Conservation (phyloP, 2,888 invertebrate species). For the Chloroclysta siterata region DNA sequence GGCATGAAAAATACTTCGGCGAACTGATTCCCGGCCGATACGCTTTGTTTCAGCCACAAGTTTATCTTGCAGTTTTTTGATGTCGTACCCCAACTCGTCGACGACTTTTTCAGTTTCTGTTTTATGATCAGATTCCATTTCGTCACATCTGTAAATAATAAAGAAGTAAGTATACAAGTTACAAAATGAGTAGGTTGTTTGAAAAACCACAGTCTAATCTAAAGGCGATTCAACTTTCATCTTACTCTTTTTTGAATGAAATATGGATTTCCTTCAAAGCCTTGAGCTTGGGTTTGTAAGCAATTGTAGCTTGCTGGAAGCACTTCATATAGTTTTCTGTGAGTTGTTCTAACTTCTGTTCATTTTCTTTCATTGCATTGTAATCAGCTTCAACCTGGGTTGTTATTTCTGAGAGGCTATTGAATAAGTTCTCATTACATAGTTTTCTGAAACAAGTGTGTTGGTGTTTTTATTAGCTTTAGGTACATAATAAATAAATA, state of each 20-base stretch:
- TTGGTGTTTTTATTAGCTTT: no score
- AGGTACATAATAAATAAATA: no score
- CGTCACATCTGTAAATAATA: slow-evolving; percentile 60
- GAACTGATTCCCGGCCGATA: slow-evolving; percentile 67
- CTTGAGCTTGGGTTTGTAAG: slow-evolving; percentile 67
- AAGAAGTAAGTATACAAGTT: no score
- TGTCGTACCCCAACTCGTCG: slow-evolving; percentile 67
- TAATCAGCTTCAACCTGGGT: slow-evolving; percentile 68
- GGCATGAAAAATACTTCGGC: slow-evolving; percentile 67
- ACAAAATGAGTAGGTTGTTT: no score
- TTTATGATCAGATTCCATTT: slow-evolving; percentile 63
- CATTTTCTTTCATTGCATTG: slow-evolving; percentile 68
- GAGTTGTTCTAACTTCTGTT: slow-evolving; percentile 70
- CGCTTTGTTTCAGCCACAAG: slow-evolving; percentile 69
- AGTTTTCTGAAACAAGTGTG: slow-evolving; percentile 61
- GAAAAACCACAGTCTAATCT: no score
- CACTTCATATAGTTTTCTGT: no score
- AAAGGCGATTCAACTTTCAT: background rate
- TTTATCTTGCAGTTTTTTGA: slow-evolving; percentile 68
- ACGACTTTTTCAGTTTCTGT: slow-evolving; percentile 63
- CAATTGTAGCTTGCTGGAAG: slow-evolving; percentile 65
- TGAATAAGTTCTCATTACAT: slow-evolving; percentile 58
- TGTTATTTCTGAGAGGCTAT: no score
- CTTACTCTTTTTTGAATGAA: slow-evolving; percentile 67
- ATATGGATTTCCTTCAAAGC: slow-evolving; percentile 62